Evolutionary conservation across 2,888 invertebrate genomes (phyloP).

Genomic region (Aricia artaxerxes): DNA sequence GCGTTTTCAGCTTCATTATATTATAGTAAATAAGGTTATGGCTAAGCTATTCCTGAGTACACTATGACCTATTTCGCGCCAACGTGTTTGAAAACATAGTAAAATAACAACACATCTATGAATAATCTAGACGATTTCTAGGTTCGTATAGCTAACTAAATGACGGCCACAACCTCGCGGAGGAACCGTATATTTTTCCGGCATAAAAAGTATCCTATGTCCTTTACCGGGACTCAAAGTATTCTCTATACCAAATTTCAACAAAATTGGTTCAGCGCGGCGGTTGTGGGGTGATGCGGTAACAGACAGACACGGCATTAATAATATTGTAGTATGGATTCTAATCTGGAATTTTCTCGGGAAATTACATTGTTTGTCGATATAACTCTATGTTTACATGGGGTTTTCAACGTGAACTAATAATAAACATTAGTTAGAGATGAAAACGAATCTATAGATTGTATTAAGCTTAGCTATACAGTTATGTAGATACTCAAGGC

Average conservation of each 20-base stretch:
- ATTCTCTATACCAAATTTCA: too few species aligned
- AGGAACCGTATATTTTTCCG: too few species aligned
- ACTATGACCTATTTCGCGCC: background rate
- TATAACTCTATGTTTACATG: background rate
- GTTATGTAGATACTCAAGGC: too few species aligned
- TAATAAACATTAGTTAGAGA: too few species aligned
- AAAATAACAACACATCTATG: background rate
- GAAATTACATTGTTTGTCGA: slow-evolving; percentile 1
- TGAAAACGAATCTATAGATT: too few species aligned
- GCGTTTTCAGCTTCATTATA: background rate
- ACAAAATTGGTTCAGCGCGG: too few species aligned
- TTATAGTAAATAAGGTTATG: background rate
- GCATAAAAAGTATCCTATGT: too few species aligned
- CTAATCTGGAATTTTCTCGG: background rate
- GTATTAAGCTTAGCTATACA: too few species aligned
- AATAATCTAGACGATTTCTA: background rate
- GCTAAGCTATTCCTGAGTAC: background rate
- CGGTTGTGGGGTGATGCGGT: too few species aligned
- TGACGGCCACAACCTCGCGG: background rate
- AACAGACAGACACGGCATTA: too few species aligned
- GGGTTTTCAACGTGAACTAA: background rate
- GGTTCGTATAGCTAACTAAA: background rate
- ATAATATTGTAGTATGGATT: background rate
- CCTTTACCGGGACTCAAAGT: too few species aligned
- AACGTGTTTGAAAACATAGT: slow-evolving; percentile 2